Conservation (phyloP, 1,140 invertebrate genomes). For the Ips typographus region DNA sequence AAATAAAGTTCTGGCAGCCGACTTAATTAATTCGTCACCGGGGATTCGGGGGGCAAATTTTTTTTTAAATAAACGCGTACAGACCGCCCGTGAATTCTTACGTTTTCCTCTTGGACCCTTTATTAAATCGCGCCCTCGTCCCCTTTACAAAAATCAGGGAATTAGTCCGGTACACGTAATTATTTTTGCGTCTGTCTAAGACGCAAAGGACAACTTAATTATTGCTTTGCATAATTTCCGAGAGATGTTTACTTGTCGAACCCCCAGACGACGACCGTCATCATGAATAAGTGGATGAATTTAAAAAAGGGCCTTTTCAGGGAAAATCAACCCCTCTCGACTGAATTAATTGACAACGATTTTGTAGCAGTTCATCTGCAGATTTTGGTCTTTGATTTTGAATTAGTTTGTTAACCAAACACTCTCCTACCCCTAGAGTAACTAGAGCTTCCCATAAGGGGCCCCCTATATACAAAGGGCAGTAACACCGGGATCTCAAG, state of each 20-base stretch:
- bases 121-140: constrained; percentile 39
- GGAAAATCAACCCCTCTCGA: constrained; percentile 1
- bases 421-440: no score
- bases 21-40: constrained; percentile 50
- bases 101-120: constrained; percentile 39
- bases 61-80: constrained; percentile 47
- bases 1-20: constrained; percentile 29
- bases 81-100: constrained; percentile 44
- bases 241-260: constrained; percentile 36
- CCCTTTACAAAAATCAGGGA: constrained; percentile 14
- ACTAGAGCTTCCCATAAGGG: constrained; percentile 32
- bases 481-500: constrained; percentile 35
- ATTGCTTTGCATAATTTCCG: constrained; percentile 37
- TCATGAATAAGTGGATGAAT: constrained; percentile 39
- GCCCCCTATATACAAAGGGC: constrained; percentile 32
- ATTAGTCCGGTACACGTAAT: constrained; percentile 33
- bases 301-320: constrained; percentile 32
- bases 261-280: neutral
- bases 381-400: no score
- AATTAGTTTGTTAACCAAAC: no score
- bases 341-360: neutral
- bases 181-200: constrained; percentile 36
- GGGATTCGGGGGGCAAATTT: constrained; percentile 44
- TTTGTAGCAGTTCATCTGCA: no score
- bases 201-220: constrained; percentile 38